Evolutionary conservation across 2,113 vertebrate species (phyloP).

Genomic region (Halichoerus grypus): DNA sequence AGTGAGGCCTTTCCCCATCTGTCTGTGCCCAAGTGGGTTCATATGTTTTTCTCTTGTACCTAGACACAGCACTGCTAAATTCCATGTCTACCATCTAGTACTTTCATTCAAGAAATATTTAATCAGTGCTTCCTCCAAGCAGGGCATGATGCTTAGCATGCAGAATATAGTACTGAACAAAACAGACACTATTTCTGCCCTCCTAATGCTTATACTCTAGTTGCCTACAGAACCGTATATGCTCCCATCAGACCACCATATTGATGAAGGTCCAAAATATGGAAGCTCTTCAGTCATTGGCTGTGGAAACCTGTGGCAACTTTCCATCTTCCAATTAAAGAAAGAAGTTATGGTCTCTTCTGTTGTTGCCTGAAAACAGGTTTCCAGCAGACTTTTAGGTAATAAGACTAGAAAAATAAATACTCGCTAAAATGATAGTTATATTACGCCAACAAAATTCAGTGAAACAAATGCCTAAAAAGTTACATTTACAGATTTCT

Average conservation of each 20-base stretch:
- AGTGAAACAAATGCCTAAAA: not conserved
- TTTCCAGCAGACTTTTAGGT: not conserved
- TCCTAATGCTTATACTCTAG: not conserved
- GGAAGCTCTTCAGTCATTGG: not conserved
- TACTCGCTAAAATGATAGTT: not conserved
- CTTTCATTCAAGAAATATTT: not conserved
- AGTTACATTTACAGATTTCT: not conserved
- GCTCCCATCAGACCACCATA: not conserved
- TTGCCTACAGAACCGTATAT: not conserved
- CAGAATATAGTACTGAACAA: not conserved
- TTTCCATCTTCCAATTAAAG: not conserved
- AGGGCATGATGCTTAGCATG: not conserved
- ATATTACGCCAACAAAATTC: not conserved
- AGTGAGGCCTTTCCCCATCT: not conserved
- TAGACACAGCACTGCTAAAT: not conserved
- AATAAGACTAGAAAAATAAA: conserved; percentile 28
- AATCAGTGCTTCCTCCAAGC: not conserved
- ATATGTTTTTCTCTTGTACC: not conserved
- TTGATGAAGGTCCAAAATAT: not conserved
- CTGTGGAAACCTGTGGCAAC: not conserved
- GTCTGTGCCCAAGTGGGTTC: not conserved
- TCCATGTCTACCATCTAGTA: not conserved
- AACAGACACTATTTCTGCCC: not conserved
- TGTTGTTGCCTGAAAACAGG: not conserved
- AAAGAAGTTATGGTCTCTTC: not conserved